phyloP scores from a whole-genome alignment of 92 coral and sea anemone genomes.

The Phenganax subtilis region DNA sequence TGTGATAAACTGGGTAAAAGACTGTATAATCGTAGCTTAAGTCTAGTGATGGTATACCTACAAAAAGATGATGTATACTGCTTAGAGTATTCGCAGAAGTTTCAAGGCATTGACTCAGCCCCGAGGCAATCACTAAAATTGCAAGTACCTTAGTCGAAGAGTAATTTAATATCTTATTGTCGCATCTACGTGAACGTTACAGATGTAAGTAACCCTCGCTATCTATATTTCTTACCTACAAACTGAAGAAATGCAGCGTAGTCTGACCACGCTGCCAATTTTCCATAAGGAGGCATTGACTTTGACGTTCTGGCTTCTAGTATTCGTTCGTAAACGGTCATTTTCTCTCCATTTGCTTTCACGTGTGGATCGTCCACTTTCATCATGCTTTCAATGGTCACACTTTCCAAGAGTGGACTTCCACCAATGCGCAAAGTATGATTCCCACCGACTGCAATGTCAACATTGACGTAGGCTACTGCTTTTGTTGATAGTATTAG shows the following conservation, averaged over 20 bases:
- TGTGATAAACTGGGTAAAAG: conserved; percentile 79
- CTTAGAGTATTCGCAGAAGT: too few relatives aligned
- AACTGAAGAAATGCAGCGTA: conserved; percentile 46
- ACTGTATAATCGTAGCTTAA: conserved; percentile 52
- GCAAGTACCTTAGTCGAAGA: too few relatives aligned
- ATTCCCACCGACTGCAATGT: conserved; percentile 64
- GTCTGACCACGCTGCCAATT: conserved; percentile 59
- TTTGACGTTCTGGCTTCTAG: conserved; percentile 27
- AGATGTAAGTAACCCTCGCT: too few relatives aligned
- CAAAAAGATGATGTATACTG: too few relatives aligned
- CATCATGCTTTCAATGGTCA: conserved; percentile 44
- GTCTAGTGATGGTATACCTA: conserved; percentile 70
- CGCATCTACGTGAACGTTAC: too few relatives aligned
- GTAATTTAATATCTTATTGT: too few relatives aligned
- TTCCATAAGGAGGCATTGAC: conserved; percentile 27
- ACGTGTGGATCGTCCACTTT: conserved; percentile 53
- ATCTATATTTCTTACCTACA: conserved; percentile 18
- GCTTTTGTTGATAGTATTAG: conserved; percentile 60
- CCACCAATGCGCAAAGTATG: conserved; percentile 47
- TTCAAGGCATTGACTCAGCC: too few relatives aligned
- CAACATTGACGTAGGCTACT: conserved; percentile 64
- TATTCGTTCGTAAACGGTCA: conserved; percentile 60
- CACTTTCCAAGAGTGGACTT: conserved; percentile 53
- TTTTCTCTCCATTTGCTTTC: conserved; percentile 25
- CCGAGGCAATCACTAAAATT: too few relatives aligned